A percentile compares a stretch with the other conserved stretches of the same genome.
Evolutionary conservation across 2,113 vertebrate species (phyloP).

Genomic region (Esox niger): DNA sequence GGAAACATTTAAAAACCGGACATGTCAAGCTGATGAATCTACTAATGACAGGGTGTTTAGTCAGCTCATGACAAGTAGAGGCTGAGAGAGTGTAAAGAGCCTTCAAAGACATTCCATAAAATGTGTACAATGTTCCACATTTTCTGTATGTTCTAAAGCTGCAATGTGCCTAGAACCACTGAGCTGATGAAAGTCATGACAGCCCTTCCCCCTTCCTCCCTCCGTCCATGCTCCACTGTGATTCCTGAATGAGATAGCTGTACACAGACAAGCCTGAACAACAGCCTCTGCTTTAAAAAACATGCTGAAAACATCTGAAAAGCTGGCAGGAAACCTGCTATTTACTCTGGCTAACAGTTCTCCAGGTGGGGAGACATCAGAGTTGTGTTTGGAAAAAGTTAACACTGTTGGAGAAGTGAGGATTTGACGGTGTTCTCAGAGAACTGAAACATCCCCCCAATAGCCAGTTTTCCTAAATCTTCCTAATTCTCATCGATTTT

Average conservation of each 20-base stretch:
- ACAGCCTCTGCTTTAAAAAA: slow-evolving; percentile 37
- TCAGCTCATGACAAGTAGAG: background rate
- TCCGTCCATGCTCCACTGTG: slow-evolving; percentile 29
- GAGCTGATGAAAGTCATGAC: slow-evolving; percentile 23
- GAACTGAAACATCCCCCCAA: background rate
- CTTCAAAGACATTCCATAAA: background rate
- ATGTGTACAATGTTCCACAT: background rate
- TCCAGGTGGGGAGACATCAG: slow-evolving; percentile 40
- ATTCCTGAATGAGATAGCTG: slow-evolving; percentile 56
- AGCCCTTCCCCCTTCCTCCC: background rate
- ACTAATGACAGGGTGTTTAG: background rate
- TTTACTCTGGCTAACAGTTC: slow-evolving; percentile 53
- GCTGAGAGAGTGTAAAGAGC: background rate
- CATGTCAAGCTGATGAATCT: too few species aligned
- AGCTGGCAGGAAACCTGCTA: slow-evolving; percentile 60
- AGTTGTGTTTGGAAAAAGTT: slow-evolving; percentile 26
- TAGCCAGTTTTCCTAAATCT: too few species aligned
- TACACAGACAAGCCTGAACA: slow-evolving; percentile 60
- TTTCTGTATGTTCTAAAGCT: slow-evolving; percentile 7
- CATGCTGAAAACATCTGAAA: slow-evolving; percentile 64
- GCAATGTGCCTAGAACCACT: too few species aligned
- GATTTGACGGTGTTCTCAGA: background rate
- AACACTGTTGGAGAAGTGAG: slow-evolving; percentile 22
- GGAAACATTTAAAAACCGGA: too few species aligned
- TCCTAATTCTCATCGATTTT: too few species aligned